A percentile compares a stretch with the other conserved stretches of the same genome.
phyloP scores from a whole-genome alignment of 2,888 invertebrate genomes.

The Microctonus brassicae region DNA sequence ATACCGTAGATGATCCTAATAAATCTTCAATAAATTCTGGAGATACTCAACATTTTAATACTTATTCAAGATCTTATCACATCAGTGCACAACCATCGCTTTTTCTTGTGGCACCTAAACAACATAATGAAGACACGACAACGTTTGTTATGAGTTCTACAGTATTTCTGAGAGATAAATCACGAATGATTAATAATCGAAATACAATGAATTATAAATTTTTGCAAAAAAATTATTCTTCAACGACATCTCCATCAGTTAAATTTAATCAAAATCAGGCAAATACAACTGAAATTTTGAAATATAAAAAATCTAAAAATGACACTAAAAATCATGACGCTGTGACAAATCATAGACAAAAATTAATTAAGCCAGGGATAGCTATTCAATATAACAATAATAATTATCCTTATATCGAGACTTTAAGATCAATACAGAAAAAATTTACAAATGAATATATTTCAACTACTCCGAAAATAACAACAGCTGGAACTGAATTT shows the following conservation, averaged over 20 bases:
- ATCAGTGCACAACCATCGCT: slow-evolving; percentile 36
- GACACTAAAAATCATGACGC: not conserved
- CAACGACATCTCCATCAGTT: not conserved
- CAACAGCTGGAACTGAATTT: slow-evolving; percentile 41
- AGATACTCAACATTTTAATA: not conserved
- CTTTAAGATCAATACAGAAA: slow-evolving; percentile 57
- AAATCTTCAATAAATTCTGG: not conserved
- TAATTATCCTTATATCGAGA: slow-evolving; percentile 56
- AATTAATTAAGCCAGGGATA: not conserved
- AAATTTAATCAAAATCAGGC: not conserved
- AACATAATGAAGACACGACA: slow-evolving; percentile 36
- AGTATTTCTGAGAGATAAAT: slow-evolving; percentile 42
- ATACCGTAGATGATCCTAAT: not conserved
- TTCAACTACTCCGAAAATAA: slow-evolving; percentile 24
- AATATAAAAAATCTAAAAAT: slow-evolving; percentile 15
- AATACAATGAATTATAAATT: slow-evolving; percentile 9
- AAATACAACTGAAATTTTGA: slow-evolving; percentile 13
- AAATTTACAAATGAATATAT: slow-evolving; percentile 10
- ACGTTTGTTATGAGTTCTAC: slow-evolving; percentile 50
- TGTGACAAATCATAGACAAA: not conserved
- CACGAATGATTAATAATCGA: slow-evolving; percentile 8
- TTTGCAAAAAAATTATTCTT: slow-evolving; percentile 21
- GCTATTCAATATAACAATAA: slow-evolving; percentile 24
- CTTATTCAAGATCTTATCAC: slow-evolving; percentile 36
- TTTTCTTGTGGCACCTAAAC: not conserved